Percentiles rank a stretch among this genome's conserved stretches.
Conservation (phyloP, 2,888 invertebrate species). For the Dryobota labecula region DNA sequence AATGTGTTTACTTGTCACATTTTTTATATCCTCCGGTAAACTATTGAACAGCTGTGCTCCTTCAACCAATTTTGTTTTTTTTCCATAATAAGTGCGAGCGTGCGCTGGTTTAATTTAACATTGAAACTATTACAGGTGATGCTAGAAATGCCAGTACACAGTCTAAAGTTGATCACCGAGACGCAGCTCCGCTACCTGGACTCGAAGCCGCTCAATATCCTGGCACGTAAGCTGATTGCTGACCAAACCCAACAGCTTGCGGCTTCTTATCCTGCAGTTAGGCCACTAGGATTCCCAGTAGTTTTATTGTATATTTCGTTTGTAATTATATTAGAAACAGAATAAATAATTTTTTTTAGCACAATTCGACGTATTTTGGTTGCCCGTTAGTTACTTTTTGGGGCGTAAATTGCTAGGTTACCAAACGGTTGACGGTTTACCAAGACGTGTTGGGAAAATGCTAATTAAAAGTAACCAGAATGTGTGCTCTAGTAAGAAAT, state of each 20-base stretch:
- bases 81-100: no score
- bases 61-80: no score
- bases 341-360: constrained; percentile 12
- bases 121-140: constrained; percentile 75
- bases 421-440: background rate
- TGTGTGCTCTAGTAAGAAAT: background rate
- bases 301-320: background rate
- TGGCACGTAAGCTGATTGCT: constrained; percentile 76
- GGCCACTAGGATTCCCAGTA: background rate
- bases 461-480: background rate
- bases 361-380: background rate
- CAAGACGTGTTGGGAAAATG: background rate
- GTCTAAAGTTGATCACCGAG: constrained; percentile 76
- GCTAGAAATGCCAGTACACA: constrained; percentile 76
- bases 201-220: constrained; percentile 78
- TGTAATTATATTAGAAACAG: constrained; percentile 16
- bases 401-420: background rate
- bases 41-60: no score
- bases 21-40: no score
- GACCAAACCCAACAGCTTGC: constrained; percentile 66
- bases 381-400: background rate
- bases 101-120: no score
- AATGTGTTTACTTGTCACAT: no score
- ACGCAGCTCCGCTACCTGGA: constrained; percentile 76
- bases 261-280: background rate